These are phyloP conservation scores for Hesperia comma DNA, from an alignment of 2,888 invertebrate genomes.

Conservation along the genomic window DNA sequence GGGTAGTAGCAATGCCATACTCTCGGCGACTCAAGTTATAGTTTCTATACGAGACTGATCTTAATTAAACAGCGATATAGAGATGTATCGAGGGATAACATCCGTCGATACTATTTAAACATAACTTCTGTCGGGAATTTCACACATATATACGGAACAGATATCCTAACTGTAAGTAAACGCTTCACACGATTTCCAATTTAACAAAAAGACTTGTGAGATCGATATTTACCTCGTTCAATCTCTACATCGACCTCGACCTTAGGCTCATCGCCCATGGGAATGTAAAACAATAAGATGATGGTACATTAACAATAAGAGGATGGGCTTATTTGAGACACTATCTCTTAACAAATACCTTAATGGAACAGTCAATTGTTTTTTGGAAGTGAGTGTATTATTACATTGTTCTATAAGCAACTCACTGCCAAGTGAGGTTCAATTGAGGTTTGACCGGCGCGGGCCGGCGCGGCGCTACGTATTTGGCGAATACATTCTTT, in stretches of 20 bases:
- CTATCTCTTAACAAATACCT: no score
- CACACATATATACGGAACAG: conserved; percentile 21
- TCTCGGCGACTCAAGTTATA: no score
- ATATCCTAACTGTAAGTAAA: conserved; percentile 1
- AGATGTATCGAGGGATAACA: neutral
- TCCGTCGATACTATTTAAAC: neutral
- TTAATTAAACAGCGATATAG: conserved; percentile 2
- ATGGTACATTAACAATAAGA: no score
- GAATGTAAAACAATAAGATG: conserved; percentile 1
- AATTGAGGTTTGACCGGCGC: no score
- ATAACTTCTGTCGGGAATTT: conserved; percentile 12
- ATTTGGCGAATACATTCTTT: no score
- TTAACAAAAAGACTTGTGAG: conserved; percentile 57
- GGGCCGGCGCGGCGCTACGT: no score
- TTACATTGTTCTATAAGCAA: no score
- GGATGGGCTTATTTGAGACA: neutral
- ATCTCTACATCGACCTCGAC: conserved; percentile 4
- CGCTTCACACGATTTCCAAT: conserved; percentile 72
- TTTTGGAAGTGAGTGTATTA: no score
- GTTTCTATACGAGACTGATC: neutral
- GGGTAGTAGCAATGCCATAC: no score
- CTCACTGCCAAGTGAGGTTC: no score
- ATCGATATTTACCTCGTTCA: conserved; percentile 49
- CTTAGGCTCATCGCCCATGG: neutral
- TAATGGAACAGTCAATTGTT: no score